Evolutionary conservation across 2,888 invertebrate species (phyloP), one percentile per base, ranked within the genome.

Genomic region (Acholoe squamosa): DNA sequence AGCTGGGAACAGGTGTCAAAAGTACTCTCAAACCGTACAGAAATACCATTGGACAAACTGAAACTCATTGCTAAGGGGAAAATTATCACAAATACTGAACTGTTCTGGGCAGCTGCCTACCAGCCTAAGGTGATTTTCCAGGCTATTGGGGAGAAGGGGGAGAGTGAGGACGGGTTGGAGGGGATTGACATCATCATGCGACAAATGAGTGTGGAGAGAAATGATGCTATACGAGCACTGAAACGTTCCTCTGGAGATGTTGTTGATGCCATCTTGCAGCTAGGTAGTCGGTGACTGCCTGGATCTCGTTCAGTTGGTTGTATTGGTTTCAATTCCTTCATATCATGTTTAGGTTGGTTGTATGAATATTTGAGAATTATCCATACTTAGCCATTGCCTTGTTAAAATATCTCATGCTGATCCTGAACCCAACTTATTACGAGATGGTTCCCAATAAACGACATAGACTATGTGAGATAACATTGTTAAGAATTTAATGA

Each of bases 1-100:
- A 92, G 90, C 56, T 93, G 93, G 7, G 84, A 88, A 19, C 93
- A 93, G 31, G 91, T 94, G 19, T 93, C 92, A 25, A 94, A 94
- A 86, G 89, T 92, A 61, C 90, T 94, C 22, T 91, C 94, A 10
- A 90, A 92, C 89, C 61, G 88, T n/a, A 52, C 93, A 12, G 90
- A 92, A 56, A 92, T 94, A 89, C 94, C 94, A n/a, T 89, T 93
- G 10, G 94, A 94, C 91, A 93, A 93, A 28, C 28, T 94, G 25
- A 94, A 94, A 90, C 86, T 94, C 10, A 94, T 94, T 77, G 93
- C 94, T 91, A 94, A 94, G 92, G 94, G 94, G 3, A 94, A 93
- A 89, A 34, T 94, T 5, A 33, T 86, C 7, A 28, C 22, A 1
- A 31, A 28, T 14, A 22, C 19, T 3, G 86, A 52, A 22, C 28